Evolutionary conservation across 2,113 vertebrate genomes (phyloP).

Genomic region (Esox niger): DNA sequence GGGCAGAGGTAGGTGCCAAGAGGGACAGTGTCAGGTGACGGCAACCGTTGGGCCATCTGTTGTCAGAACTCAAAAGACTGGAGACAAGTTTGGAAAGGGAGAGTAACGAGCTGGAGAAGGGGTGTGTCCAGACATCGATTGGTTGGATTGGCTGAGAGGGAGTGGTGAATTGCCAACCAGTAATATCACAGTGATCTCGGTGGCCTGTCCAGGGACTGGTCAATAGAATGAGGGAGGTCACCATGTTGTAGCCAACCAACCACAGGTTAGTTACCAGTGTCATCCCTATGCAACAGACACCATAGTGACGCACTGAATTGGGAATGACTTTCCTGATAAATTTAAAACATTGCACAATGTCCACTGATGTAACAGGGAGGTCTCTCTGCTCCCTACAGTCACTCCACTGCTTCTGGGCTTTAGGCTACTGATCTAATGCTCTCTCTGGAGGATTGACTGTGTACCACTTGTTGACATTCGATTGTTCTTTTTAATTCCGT

Average conservation of each 20-base stretch:
- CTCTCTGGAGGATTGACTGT: not conserved
- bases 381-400: not conserved
- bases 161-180: not conserved
- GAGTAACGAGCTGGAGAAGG: constrained; percentile 8
- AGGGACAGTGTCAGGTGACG: constrained; percentile 59
- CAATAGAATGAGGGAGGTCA: not conserved
- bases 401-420: not conserved
- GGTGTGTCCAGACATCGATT: not conserved
- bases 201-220: not conserved
- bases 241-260: not conserved
- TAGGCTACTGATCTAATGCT: not conserved
- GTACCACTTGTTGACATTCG: not conserved
- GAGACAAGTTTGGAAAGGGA: constrained; percentile 37
- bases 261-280: constrained; percentile 2
- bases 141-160: too few species aligned
- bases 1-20: constrained; percentile 18
- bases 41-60: constrained; percentile 67
- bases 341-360: not conserved
- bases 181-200: not conserved
- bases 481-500: not conserved
- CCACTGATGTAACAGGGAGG: not conserved
- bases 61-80: constrained; percentile 58
- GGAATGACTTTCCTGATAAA: not conserved
- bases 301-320: not conserved
- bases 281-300: not conserved